Evolutionary conservation across 1,140 invertebrate species (phyloP).

Genomic region (Proctacanthus coquilletti): DNA sequence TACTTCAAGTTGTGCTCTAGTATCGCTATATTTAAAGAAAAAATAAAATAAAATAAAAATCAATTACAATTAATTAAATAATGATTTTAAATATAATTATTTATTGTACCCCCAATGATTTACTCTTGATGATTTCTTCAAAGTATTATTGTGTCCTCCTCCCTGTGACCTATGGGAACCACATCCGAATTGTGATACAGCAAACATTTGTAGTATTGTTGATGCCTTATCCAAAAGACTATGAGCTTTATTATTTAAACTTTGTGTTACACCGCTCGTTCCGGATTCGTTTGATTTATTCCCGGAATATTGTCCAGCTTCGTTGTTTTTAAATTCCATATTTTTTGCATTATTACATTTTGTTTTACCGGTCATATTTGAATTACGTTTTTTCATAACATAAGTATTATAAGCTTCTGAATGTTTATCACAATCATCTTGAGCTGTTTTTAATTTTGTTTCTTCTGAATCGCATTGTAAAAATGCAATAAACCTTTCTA

Average conservation of each 20-base stretch:
- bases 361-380: constrained; percentile 15
- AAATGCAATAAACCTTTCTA: constrained; percentile 94
- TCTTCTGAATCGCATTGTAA: constrained; percentile 60
- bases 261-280: constrained; percentile 3
- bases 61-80: too few relatives aligned
- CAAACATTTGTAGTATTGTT: constrained; percentile 79
- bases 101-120: constrained; percentile 78
- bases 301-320: constrained; percentile 1
- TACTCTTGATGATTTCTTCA: constrained; percentile 70
- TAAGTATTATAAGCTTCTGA: constrained; percentile 25
- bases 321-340: background rate
- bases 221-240: constrained; percentile 67
- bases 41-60: too few relatives aligned
- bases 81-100: constrained; percentile 4
- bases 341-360: constrained; percentile 1
- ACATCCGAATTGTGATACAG: constrained; percentile 82
- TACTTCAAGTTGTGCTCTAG: constrained; percentile 83
- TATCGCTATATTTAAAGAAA: constrained; percentile 47
- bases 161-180: constrained; percentile 32
- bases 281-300: background rate
- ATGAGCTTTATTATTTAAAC: constrained; percentile 25
- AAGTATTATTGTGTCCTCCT: constrained; percentile 59
- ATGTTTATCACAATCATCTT: constrained; percentile 11
- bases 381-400: constrained; percentile 24
- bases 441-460: constrained; percentile 9